Base-by-base conservation (phyloP, 1,140 invertebrate species). In the Centruroides sculpturatus region DNA sequence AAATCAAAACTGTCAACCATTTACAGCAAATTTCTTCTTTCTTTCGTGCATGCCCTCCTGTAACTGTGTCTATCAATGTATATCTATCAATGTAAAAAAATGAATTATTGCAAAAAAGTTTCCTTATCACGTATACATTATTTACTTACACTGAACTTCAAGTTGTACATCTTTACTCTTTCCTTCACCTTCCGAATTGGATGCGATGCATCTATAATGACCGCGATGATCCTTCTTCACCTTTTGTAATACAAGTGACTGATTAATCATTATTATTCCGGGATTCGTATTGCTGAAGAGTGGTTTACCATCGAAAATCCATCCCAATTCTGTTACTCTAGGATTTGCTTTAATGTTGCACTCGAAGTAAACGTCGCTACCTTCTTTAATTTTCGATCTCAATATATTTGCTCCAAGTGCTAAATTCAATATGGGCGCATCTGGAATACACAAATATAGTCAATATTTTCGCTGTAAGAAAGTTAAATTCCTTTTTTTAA, bases 351-450 rank as follows among this genome's bases (percentile, higher is more conserved):
- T 81, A 61, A 92, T 84, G 71, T 85, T 84, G 74, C 89, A 92
- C 73, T 87, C 87, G 71, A 92, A 90, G 72, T 92, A 92, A 57
- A 91, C 88, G 75, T 92, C 87, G 70, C 90, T 86, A 51, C 85
- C 87, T 76, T 92, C 88, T 72, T 88, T 86, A 66, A 92, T 91
- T 5, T 53, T 52, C 4, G 65, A 59, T 10, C 63, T 56, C 36
- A 57, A 61, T 47, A 68, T 67, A 47, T 57, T 66, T 5, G 66
- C 62, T 9, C 67, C 67, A 10, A 68, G n/a, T 8, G 59, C 63
- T n/a, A 64, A 12, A 41, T 51, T 56, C 11, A 64, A 53, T 12
- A 59, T 55, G n/a, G 63, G 63, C 10, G 41, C 41, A 41, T 41
- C 41, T 41, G 41, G 41, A 41, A 41, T 8, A 8, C 5, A 8